phyloP scores from a whole-genome alignment of 2,113 vertebrate species.

The Cisticola juncidis region DNA sequence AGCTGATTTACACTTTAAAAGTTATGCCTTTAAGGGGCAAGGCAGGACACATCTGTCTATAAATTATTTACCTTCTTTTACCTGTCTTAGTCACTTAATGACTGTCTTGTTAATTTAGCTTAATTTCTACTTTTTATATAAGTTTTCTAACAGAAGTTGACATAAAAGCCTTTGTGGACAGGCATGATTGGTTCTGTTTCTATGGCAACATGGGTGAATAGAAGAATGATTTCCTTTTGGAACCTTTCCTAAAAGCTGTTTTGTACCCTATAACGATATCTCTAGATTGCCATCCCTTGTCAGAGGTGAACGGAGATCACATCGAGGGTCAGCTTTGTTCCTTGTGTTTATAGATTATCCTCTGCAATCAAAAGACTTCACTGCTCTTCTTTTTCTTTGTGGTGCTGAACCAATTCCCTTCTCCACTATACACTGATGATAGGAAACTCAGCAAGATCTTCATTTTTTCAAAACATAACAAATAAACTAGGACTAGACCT shows the following conservation, averaged over 20 bases:
- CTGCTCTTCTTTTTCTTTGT: conserved; percentile 51
- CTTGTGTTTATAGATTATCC: conserved; percentile 74
- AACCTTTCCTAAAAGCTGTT: conserved; percentile 76
- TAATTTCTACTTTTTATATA: conserved; percentile 70
- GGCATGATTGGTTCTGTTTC: conserved; percentile 77
- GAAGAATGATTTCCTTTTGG: conserved; percentile 79
- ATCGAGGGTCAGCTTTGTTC: conserved; percentile 74
- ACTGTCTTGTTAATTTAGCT: conserved; percentile 65
- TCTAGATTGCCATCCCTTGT: conserved; percentile 70
- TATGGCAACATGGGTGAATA: conserved; percentile 74
- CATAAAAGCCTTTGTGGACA: conserved; percentile 74
- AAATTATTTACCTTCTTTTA: not conserved
- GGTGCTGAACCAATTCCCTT: conserved; percentile 35
- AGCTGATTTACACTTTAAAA: not conserved
- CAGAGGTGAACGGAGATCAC: conserved; percentile 72
- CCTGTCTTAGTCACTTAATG: conserved; percentile 45
- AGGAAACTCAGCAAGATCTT: conserved; percentile 21
- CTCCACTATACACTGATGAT: not conserved
- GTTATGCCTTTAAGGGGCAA: not conserved
- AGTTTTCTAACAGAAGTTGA: conserved; percentile 78
- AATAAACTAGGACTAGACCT: conserved; percentile 46
- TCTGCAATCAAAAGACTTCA: conserved; percentile 61
- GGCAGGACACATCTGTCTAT: not conserved
- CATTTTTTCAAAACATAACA: conserved; percentile 20
- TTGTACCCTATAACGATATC: conserved; percentile 73